Base-by-base conservation (phyloP, 1,140 invertebrate species). In the Drosophila chauvacae region DNA sequence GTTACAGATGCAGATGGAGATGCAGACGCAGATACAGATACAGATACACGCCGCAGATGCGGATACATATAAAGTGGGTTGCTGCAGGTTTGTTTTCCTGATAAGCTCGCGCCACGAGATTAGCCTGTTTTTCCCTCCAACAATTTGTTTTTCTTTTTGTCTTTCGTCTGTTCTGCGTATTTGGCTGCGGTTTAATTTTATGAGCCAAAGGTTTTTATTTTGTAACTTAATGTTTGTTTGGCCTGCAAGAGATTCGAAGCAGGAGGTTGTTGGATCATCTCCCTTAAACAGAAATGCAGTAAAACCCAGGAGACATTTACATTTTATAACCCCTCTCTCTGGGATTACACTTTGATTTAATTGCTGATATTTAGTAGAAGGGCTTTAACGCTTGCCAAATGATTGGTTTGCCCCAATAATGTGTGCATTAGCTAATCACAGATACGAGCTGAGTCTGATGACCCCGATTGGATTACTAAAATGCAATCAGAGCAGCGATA, bases 151-250 rank as follows among this genome's bases (percentile, higher is more conserved):
- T 65, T 42, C 57, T 50, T 42, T 64, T 42, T 7, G 41, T 35
- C 47, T 41, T 63, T 35, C 30, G 48, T 35, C 35, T 68, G 73
- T 84, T 78, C 81, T 76, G 70, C 81, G 81, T 86, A 77, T 81
- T 81, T 79, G 66, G 75, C 63, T 87, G 82, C 58, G 76, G 85
- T 80, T 87, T 87, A 82, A 87, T 87, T 87, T 87, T 86, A 86
- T 86, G 83, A 83, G 55, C 79, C 82, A 86, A 71, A 86, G 83
- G 79, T 87, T 86, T 53, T 86, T 87, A 87, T 87, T 87, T 87
- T 87, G 83, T 87, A 77, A 87, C 83, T 87, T 87, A 82, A 87
- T 87, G 83, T 87, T 87, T 86, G 75, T 76, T 87, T 69, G 55
- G 62, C 71, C 75, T 63, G 57, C 47, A 13, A 10, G 37, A 48